These are phyloP conservation scores for Takifugu bimaculatus DNA, from an alignment of 2,113 vertebrate species.

Conservation along the genomic window DNA sequence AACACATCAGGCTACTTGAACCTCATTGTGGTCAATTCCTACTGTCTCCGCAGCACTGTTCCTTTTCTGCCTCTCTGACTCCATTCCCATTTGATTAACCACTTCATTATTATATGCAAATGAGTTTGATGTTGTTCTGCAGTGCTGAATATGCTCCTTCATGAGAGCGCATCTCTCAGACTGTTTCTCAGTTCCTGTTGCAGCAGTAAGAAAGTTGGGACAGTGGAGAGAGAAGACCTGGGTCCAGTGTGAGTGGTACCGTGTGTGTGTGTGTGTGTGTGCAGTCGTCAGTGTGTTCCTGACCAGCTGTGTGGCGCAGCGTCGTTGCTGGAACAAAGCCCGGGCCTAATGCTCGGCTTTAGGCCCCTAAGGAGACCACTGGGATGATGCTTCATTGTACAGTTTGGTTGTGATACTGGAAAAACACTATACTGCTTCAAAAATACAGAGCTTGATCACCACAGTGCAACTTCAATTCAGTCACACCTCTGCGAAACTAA, in stretches of 20 bases:
- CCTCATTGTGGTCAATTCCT: constrained; percentile 16
- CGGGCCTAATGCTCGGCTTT: constrained; percentile 46
- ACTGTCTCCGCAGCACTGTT: background rate
- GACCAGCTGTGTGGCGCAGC: constrained; percentile 60
- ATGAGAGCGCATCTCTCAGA: background rate
- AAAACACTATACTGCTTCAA: too few species aligned
- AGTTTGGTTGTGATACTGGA: too few species aligned
- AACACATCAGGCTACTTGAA: constrained; percentile 36
- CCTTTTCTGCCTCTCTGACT: constrained; percentile 15
- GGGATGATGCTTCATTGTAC: constrained; percentile 38
- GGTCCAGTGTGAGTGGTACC: constrained; percentile 28
- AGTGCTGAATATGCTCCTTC: too few species aligned
- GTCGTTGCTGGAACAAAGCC: constrained; percentile 58
- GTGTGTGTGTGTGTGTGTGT: constrained; percentile 27
- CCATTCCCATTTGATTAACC: background rate
- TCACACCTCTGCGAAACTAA: too few species aligned
- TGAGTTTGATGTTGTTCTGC: too few species aligned
- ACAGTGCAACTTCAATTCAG: too few species aligned
- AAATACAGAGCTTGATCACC: too few species aligned
- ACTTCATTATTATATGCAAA: too few species aligned
- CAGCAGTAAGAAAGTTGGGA: constrained; percentile 13
- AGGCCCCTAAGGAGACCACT: constrained; percentile 42
- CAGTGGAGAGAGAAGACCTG: constrained; percentile 11
- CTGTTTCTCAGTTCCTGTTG: constrained; percentile 26
- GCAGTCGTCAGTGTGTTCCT: constrained; percentile 46